Evolutionary conservation across 2,113 vertebrate genomes (phyloP), one percentile per base, ranked within the genome.

Genomic region (Oncorhynchus keta): DNA sequence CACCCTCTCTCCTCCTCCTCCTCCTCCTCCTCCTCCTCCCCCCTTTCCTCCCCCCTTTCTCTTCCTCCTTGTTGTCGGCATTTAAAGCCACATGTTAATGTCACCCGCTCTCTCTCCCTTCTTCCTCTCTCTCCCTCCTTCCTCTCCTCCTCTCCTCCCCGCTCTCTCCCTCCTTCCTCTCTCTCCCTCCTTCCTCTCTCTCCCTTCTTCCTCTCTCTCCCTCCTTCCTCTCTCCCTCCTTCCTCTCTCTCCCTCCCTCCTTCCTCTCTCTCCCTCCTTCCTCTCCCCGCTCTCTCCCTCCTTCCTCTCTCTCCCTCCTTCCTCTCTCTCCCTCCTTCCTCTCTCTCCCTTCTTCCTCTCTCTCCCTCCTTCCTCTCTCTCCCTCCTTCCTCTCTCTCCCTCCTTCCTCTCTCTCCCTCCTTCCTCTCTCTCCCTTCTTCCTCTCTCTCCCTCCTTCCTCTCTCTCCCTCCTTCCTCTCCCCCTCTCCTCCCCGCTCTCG

Each of bases 81-180:
- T 91, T 91, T 89, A 74, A 79, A 90, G 86, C 91, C 90, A 89
- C 92, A 90, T 90, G 89, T 89, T 83, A 76, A 87, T 83, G 72
- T 83, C 49, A 35, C 76, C 73, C 78, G 79, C 87, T 86, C 88
- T 84, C 88, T 84, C 78, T 81, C 79, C 74, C 80, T 75, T 57
- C 49, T 79, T 32, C 32, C 89, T 88, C 0, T 68, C 79, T 84
- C 85, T 88, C 73, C 84, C 77, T 84, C 61, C 68, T 11, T 67
- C 26, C 26, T 26, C 26, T 26, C 26, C 1, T 1, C 1, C 26
- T 1, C 26, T 26, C 1, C 26, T 26, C 1, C 26, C 26, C 1
- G n/a, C 87, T 86, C 88, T 84, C 78, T 81, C 79, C 74, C 80
- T 75, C 57, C 49, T 79, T 32, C 32, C 89, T 89, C 0, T 69